Base-by-base conservation (phyloP, 2,113 vertebrate species). In the Nipponia nippon region DNA sequence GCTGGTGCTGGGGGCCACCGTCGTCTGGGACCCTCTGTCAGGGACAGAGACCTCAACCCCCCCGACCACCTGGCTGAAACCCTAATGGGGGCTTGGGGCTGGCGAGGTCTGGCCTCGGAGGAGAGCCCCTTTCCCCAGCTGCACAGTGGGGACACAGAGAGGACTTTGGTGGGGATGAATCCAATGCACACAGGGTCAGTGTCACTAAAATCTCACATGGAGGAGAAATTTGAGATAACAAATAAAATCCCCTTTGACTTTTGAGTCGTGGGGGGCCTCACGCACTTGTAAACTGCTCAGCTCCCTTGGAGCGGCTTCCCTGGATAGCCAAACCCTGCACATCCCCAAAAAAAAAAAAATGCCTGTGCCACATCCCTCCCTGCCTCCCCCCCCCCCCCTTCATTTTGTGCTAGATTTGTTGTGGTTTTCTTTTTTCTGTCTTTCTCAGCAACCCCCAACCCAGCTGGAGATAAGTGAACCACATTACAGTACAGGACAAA, bases 381-480 rank as follows among this genome's bases (percentile, higher is more conserved):
- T 71, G 11, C 30, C 23, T 85, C 29, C 21, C 21, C 61, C 9
- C 7, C 53, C 46, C 66, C 46, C 22, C 53, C 52, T 26, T 21
- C 18, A 26, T 49, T 91, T 79, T 70, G 62, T 94, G 87, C 85
- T 88, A 85, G 82, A 90, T 84, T 77, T 63, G 65, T 83, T 58
- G 14, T 16, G 15, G 7, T 19, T 21, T 16, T 61, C 49, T 79
- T 47, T 62, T 15, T 10, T 16, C 9, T 19, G 18, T 69, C 17
- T 30, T 88, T 93, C 83, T 83, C 67, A 87, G 32, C 46, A 89
- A 94, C 87, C 94, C 95, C 95, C 97, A 97, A 95, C 90, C 97
- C 97, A 96, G 97, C 95, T 97, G 95, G 97, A 94, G 94, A 97
- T 90, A 88, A 32, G 53, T 56, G 71, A 96, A 89, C 85, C 73